Percentiles rank a stretch among this genome's conserved stretches.
Conservation (phyloP, 2,888 invertebrate species). For the Parnassius smintheus region DNA sequence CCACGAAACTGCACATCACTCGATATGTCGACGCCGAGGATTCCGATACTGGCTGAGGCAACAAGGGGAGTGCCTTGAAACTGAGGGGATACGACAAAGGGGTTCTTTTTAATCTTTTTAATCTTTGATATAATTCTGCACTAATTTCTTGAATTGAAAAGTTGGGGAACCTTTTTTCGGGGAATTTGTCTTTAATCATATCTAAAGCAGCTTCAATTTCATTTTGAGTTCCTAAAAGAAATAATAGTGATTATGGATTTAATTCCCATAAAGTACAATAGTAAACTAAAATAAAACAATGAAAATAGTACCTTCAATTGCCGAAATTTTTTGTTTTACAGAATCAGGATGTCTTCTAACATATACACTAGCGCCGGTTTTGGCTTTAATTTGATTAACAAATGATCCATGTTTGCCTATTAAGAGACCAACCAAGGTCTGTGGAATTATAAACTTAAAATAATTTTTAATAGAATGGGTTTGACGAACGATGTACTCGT, state of each 20-base stretch:
- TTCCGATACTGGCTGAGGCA: no score
- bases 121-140: constrained; percentile 75
- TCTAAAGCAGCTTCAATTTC: constrained; percentile 91
- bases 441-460: constrained; percentile 89
- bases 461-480: no score
- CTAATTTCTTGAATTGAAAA: constrained; percentile 85
- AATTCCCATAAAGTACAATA: neutral
- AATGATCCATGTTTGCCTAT: constrained; percentile 92
- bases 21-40: no score
- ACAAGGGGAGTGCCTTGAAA: no score
- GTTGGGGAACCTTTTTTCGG: constrained; percentile 88
- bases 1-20: no score
- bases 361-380: constrained; percentile 88
- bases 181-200: constrained; percentile 92
- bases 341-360: constrained; percentile 90
- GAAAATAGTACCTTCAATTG: constrained; percentile 84
- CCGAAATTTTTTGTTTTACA: constrained; percentile 89
- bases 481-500: no score
- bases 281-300: neutral
- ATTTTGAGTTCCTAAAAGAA: constrained; percentile 82
- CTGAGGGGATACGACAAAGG: no score
- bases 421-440: constrained; percentile 89
- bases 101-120: no score
- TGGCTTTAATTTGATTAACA: constrained; percentile 89
- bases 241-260: neutral